phyloP scores from a whole-genome alignment of 2,797 vertebrate species.

The Sebastes steindachneri region DNA sequence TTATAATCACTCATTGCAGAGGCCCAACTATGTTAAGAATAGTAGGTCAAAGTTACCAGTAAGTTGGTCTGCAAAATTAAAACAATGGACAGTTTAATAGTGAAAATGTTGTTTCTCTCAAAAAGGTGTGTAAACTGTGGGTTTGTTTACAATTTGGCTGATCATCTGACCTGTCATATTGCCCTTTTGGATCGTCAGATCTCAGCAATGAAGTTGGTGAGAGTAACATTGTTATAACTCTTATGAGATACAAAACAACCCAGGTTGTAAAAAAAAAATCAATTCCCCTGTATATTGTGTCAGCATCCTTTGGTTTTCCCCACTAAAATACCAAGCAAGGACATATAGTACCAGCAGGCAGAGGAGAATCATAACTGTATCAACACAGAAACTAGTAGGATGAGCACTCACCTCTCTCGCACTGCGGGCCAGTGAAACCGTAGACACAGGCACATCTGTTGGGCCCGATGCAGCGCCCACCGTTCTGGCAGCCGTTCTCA shows the following conservation, averaged over 20 bases:
- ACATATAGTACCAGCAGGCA: background rate
- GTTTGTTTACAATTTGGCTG: background rate
- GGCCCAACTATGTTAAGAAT: background rate
- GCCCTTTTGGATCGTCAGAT: background rate
- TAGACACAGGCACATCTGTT: conserved; percentile 98
- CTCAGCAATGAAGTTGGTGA: background rate
- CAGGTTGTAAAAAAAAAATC: background rate
- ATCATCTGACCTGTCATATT: background rate
- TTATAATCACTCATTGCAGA: background rate
- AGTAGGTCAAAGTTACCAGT: background rate
- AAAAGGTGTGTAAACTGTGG: background rate
- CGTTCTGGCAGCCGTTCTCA: conserved; percentile 96
- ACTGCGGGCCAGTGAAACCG: conserved; percentile 98
- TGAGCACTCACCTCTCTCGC: conserved; percentile 92
- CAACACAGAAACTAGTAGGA: background rate
- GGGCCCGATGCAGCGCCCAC: conserved; percentile 96
- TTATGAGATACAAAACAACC: background rate
- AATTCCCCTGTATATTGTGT: background rate
- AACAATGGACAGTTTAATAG: background rate
- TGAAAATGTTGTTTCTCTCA: background rate
- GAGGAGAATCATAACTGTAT: background rate
- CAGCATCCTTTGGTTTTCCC: background rate
- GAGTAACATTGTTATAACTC: background rate
- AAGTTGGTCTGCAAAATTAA: background rate
- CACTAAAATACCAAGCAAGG: background rate